phyloP scores from a whole-genome alignment of 2,797 vertebrate genomes.

The Semotilus atromaculatus region DNA sequence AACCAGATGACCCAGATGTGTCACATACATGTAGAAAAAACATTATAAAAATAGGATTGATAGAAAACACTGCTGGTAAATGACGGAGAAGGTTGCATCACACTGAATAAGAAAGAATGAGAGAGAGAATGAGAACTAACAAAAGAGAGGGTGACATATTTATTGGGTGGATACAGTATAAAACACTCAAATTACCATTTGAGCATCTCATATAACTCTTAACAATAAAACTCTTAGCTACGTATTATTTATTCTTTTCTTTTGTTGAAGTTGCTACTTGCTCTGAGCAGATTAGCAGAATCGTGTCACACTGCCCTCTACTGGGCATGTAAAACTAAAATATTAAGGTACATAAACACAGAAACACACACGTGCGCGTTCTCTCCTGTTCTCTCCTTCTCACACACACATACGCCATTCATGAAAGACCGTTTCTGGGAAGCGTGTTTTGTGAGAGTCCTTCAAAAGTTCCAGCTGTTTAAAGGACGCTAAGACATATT shows the following conservation, averaged over 20 bases:
- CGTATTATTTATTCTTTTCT: background rate
- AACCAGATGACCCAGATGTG: constrained; percentile 5
- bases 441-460: constrained; percentile 21
- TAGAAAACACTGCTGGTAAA: background rate
- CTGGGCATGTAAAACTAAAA: constrained; percentile 58
- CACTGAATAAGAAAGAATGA: background rate
- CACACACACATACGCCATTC: background rate
- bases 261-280: constrained; percentile 17
- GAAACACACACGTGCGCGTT: too few species aligned
- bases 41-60: background rate
- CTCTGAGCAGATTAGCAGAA: background rate
- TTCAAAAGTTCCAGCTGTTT: constrained; percentile 20
- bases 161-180: background rate
- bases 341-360: constrained; percentile 64
- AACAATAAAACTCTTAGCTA: background rate
- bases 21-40: background rate
- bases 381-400: background rate
- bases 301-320: constrained; percentile 69
- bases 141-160: background rate
- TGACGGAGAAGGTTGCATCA: background rate
- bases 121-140: background rate
- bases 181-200: background rate
- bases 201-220: background rate
- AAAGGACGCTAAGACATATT: constrained; percentile 50
- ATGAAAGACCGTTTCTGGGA: constrained; percentile 9